Base-by-base conservation (phyloP, 1,140 invertebrate species). In the Bombus pyrosoma region DNA sequence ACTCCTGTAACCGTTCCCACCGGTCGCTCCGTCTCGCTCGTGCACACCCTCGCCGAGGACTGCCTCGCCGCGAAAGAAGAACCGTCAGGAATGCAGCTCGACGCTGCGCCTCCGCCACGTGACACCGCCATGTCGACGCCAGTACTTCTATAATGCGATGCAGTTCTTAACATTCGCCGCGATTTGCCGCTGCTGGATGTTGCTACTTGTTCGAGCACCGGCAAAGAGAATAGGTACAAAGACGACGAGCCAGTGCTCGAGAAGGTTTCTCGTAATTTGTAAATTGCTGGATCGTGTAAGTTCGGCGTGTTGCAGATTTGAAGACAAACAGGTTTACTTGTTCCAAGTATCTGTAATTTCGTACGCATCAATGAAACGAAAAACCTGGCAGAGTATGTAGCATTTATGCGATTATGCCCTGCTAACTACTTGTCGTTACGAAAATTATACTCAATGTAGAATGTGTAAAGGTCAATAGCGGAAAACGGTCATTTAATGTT, bases 61-160 rank as follows among this genome's bases (percentile, higher is more conserved):
- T 62, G 62, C 22, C 41, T 28, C 78, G 39, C 43, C 32, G 53
- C 59, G 71, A 75, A 86, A 75, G 85, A 88, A 89, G 87, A 86
- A 86, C 72, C 87, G 77, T 62, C 22, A 85, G 87, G 88, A 89
- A 89, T 89, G 88, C 84, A 64, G 77, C 62, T 34, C 84, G 71
- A 37, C 22, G 43, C 59, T 86, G 85, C 57, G 68, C 85, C 87
- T 88, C 69, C 86, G 78, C 78, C 87, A 80, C 80, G 87, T 88
- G 87, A 88, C 87, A 86, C 69, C 43, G 64, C 22, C 47, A n/a
- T 41, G 87, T 74, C 79, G 66, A 79, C 83, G 76, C 53, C 53
- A 18, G n/a, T 59, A 22, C 66, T 79, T 84, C 77, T 72, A 68
- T 62, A 62, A 62, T 71, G 53, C 39, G 43, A 78, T 69, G 73